Conservation (phyloP, 2,797 vertebrate species). For the Gambelia wislizenii region DNA sequence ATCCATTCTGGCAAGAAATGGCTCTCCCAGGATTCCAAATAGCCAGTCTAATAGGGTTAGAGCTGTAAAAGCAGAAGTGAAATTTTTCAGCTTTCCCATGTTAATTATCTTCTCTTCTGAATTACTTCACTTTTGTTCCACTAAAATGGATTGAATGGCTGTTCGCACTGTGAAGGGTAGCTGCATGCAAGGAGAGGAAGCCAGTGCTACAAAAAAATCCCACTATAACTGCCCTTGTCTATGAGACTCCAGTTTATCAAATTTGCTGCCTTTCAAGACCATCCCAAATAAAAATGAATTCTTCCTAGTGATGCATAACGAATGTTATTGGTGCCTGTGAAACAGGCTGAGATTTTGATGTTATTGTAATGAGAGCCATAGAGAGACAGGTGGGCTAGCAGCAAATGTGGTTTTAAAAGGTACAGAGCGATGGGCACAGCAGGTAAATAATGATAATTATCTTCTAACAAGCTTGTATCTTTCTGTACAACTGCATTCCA, state of each 20-base stretch:
- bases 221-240: neutral
- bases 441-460: slow-evolving; percentile 71
- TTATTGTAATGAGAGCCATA: neutral
- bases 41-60: slow-evolving; percentile 72
- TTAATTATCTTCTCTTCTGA: slow-evolving; percentile 64
- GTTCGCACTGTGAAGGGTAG: slow-evolving; percentile 7
- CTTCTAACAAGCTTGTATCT: slow-evolving; percentile 68
- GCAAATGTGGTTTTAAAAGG: slow-evolving; percentile 55
- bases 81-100: slow-evolving; percentile 53
- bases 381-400: slow-evolving; percentile 56
- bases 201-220: neutral
- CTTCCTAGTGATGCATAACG: neutral
- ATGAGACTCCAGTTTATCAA: slow-evolving; percentile 5
- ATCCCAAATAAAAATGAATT: neutral
- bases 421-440: slow-evolving; percentile 58
- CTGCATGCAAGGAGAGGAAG: neutral
- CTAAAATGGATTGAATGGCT: neutral
- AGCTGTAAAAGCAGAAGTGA: slow-evolving; percentile 58
- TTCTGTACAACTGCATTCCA: slow-evolving; percentile 31
- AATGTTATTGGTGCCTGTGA: neutral
- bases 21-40: slow-evolving; percentile 64
- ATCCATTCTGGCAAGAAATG: slow-evolving; percentile 69
- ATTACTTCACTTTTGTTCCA: accelerated
- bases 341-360: slow-evolving; percentile 29
- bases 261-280: neutral